Evolutionary conservation across 2,797 vertebrate species (phyloP).

Genomic region (Holocentrus rufus): DNA sequence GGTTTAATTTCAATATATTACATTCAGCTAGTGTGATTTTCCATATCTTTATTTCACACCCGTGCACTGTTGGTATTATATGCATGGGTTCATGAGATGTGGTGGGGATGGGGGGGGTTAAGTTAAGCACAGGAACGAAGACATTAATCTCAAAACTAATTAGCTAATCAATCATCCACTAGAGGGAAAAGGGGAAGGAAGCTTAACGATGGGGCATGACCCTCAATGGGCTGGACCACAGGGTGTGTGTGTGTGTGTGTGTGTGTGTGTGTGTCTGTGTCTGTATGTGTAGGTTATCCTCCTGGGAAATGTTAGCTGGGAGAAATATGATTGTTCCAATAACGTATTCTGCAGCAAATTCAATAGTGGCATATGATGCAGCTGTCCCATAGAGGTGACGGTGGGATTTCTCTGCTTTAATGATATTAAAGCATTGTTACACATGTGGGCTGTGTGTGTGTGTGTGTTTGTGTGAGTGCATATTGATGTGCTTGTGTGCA

Average conservation of each 20-base stretch:
- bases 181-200: constrained; percentile 24
- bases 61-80: constrained; percentile 26
- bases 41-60: constrained; percentile 40
- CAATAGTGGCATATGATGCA: background rate
- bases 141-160: constrained; percentile 65
- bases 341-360: background rate
- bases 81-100: constrained; percentile 25
- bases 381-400: background rate
- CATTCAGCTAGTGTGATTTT: constrained; percentile 33
- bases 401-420: background rate
- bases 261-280: constrained; percentile 5
- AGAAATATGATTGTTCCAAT: background rate
- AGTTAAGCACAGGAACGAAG: constrained; percentile 50
- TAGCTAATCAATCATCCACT: constrained; percentile 56
- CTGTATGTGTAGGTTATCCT: background rate
- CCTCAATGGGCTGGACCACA: constrained; percentile 9
- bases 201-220: constrained; percentile 43
- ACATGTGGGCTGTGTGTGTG: constrained; percentile 6
- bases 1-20: constrained; percentile 27
- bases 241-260: constrained; percentile 21
- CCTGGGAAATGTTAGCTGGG: background rate
- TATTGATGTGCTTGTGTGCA: background rate
- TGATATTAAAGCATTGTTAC: background rate
- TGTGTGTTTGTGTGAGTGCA: constrained; percentile 17
- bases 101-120: constrained; percentile 29